These are phyloP conservation scores for Cacoxenus indagator DNA, from an alignment of 2,888 invertebrate genomes.

Conservation along the genomic window DNA sequence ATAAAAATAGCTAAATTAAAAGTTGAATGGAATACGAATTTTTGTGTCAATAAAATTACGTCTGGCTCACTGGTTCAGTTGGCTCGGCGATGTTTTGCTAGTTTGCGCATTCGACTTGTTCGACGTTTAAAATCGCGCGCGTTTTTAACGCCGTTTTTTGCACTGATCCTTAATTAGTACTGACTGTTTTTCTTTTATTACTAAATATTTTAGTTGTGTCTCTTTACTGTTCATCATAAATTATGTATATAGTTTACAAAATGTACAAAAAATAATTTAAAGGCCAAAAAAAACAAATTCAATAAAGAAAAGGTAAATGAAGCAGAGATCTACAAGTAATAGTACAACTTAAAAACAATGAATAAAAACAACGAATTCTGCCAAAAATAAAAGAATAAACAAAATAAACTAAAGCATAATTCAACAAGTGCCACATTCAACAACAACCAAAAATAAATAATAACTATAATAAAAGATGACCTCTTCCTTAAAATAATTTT, in stretches of 20 bases:
- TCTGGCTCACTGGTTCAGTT: not conserved
- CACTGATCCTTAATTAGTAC: no score
- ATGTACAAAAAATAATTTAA: not conserved
- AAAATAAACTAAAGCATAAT: no score
- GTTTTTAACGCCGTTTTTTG: not conserved
- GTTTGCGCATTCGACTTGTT: no score
- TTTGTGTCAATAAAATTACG: not conserved
- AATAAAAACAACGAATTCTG: no score
- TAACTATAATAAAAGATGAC: no score
- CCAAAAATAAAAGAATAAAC: no score
- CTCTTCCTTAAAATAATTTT: no score
- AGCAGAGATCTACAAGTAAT: no score
- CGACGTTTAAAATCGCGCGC: not conserved
- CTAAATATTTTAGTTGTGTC: no score
- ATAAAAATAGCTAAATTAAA: constrained; percentile 19
- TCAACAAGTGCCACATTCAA: no score
- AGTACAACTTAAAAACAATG: not conserved
- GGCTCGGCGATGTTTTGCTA: not conserved
- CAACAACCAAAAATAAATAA: no score
- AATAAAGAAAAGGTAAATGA: not conserved
- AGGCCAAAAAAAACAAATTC: not conserved
- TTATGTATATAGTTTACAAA: not conserved
- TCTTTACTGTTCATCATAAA: not conserved
- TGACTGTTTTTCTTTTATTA: not conserved
- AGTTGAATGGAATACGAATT: not conserved